phyloP scores from a whole-genome alignment of 2,113 vertebrate genomes.

The Rattus rattus region DNA sequence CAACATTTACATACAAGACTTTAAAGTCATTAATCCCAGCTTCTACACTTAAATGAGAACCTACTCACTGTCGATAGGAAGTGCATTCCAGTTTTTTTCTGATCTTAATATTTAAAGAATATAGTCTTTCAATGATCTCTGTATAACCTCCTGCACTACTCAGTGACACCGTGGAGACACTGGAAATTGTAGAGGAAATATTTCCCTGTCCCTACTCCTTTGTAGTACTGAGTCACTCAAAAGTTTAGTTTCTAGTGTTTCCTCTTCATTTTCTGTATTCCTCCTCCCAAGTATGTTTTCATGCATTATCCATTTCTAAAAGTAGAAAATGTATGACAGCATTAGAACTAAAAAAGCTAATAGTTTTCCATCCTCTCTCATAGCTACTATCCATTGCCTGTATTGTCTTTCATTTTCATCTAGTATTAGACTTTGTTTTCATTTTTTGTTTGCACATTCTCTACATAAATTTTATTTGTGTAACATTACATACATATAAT shows the following conservation, averaged over 20 bases:
- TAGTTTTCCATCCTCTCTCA: background rate
- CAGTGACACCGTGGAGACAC: background rate
- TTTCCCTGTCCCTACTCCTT: background rate
- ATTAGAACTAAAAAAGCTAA: background rate
- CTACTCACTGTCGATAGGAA: background rate
- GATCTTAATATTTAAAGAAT: slow-evolving; percentile 11
- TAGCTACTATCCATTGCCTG: background rate
- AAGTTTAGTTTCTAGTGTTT: background rate
- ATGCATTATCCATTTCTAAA: background rate
- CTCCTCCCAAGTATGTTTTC: background rate
- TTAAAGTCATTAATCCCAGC: background rate
- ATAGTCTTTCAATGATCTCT: background rate
- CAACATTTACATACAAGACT: background rate
- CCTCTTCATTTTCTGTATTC: background rate
- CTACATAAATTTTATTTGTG: background rate
- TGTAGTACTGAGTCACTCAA: background rate
- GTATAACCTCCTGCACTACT: background rate
- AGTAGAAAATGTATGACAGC: background rate
- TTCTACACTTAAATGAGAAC: background rate
- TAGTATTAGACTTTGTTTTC: background rate
- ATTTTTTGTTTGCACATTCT: background rate
- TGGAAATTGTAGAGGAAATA: background rate
- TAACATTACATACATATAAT: background rate
- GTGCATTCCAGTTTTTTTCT: background rate
- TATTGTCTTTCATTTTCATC: background rate